These are phyloP conservation scores for Hipposideros larvatus DNA, from an alignment of 2,797 vertebrate species.

Conservation along the genomic window DNA sequence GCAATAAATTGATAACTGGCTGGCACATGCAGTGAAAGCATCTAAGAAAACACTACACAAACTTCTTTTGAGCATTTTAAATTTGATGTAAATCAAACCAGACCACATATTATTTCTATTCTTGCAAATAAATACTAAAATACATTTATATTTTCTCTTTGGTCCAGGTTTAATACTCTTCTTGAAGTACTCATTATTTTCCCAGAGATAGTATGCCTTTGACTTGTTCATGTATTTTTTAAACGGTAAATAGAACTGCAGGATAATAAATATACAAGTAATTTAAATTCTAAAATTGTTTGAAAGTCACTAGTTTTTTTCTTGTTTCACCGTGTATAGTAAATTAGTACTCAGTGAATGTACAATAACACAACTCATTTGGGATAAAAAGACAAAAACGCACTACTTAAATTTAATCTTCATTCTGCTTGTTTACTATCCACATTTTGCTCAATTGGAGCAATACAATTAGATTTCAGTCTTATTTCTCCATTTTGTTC, in stretches of 20 bases:
- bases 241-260: neutral
- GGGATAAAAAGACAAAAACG: neutral
- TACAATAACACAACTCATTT: neutral
- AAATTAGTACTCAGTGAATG: neutral
- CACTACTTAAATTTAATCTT: neutral
- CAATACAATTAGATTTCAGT: conserved; percentile 26
- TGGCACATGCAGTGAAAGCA: neutral
- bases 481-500: conserved; percentile 9
- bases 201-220: neutral
- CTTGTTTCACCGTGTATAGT: neutral
- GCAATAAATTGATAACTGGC: neutral
- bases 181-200: neutral
- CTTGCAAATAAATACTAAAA: conserved; percentile 6
- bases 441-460: conserved; percentile 41
- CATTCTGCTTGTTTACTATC: neutral
- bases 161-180: neutral
- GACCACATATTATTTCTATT: neutral
- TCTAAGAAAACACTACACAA: neutral
- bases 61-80: neutral
- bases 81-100: conserved; percentile 28
- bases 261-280: neutral
- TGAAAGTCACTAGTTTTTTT: neutral
- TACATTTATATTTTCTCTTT: neutral
- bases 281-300: conserved; percentile 32
- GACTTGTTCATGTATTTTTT: neutral